phyloP scores from a whole-genome alignment of 2,113 vertebrate genomes.

The Ellobius talpinus region DNA sequence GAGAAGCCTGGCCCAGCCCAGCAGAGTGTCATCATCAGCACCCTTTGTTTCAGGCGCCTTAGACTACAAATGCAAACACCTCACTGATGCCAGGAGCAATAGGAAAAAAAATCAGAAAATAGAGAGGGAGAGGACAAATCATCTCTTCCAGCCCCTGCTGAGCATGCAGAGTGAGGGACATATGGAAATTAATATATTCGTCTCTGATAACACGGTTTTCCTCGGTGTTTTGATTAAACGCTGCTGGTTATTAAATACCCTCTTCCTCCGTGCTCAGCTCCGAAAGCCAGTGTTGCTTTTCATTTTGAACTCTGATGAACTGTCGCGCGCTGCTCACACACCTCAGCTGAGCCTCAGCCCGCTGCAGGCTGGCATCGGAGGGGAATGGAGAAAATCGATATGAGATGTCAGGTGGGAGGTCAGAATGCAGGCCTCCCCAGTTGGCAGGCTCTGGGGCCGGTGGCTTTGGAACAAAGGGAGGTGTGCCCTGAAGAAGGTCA shows the following conservation, averaged over 20 bases:
- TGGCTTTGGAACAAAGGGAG: constrained; percentile 74
- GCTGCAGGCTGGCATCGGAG: constrained; percentile 61
- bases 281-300: constrained; percentile 84
- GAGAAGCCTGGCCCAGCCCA: not conserved
- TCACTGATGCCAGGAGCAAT: constrained; percentile 29
- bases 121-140: constrained; percentile 15
- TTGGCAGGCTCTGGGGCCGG: not conserved
- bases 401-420: constrained; percentile 84
- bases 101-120: not conserved
- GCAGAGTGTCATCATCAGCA: not conserved
- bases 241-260: constrained; percentile 84
- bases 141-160: constrained; percentile 68
- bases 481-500: not conserved
- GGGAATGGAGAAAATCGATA: constrained; percentile 84
- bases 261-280: constrained; percentile 73
- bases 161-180: constrained; percentile 71
- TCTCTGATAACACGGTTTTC: constrained; percentile 60
- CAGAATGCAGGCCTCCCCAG: constrained; percentile 73
- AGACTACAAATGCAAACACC: not conserved
- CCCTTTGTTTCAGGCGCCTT: constrained; percentile 53
- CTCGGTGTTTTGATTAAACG: constrained; percentile 83
- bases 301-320: constrained; percentile 85
- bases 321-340: constrained; percentile 76
- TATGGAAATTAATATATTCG: constrained; percentile 81
- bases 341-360: constrained; percentile 63